A percentile compares a stretch with the other conserved stretches of the same genome.
Conservation (phyloP, 2,113 vertebrate species). For the Mesitornis unicolor region DNA sequence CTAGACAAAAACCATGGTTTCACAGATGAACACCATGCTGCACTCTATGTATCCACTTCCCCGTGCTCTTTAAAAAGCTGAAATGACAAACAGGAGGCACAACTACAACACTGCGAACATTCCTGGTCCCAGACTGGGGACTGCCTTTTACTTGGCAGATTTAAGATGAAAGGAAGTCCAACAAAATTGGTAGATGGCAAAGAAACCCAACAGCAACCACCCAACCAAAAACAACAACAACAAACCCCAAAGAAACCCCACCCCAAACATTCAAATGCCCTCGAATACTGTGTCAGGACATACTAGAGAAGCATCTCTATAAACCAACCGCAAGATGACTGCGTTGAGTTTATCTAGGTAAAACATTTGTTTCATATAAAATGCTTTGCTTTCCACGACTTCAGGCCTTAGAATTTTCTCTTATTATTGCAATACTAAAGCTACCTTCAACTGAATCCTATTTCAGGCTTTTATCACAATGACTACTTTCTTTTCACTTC, state of each 20-base stretch:
- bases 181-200: neutral
- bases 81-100: neutral
- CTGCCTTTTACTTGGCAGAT: neutral
- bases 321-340: neutral
- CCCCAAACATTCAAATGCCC: neutral
- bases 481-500: neutral
- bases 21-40: neutral
- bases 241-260: neutral
- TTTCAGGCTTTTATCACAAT: neutral
- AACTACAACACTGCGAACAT: neutral
- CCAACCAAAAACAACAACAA: neutral
- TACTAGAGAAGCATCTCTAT: neutral
- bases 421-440: neutral
- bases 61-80: neutral
- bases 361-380: neutral
- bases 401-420: neutral
- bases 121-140: neutral
- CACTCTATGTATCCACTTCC: neutral
- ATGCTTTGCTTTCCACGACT: neutral
- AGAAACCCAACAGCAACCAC: neutral
- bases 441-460: neutral
- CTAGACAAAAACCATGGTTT: neutral
- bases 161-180: neutral
- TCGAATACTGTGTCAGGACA: neutral
- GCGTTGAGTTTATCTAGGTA: neutral